These are phyloP conservation scores for Oreotrochilus melanogaster DNA, from an alignment of 2,113 vertebrate species.

Conservation along the genomic window DNA sequence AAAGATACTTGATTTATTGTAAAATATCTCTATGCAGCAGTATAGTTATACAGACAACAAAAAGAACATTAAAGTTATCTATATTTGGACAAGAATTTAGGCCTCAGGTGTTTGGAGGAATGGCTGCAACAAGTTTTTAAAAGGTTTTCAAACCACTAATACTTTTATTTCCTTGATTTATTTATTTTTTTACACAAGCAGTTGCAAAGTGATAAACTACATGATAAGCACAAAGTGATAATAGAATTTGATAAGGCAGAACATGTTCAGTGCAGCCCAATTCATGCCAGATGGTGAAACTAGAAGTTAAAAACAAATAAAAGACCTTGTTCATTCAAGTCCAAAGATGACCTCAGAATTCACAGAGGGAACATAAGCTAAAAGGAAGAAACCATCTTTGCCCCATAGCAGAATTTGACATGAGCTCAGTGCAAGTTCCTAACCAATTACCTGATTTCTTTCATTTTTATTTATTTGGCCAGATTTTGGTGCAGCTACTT, in stretches of 20 bases:
- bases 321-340: not conserved
- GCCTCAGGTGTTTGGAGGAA: constrained; percentile 12
- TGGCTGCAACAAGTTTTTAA: constrained; percentile 26
- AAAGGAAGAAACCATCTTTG: not conserved
- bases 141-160: constrained; percentile 34
- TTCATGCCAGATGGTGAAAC: constrained; percentile 21
- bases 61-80: not conserved
- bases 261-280: not conserved
- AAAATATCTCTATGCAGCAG: not conserved
- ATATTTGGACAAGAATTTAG: not conserved
- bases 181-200: constrained; percentile 7
- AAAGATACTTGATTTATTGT: not conserved
- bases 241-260: constrained; percentile 53
- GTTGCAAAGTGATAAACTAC: constrained; percentile 9
- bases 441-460: not conserved
- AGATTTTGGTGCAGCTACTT: not conserved
- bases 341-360: not conserved
- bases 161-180: constrained; percentile 39
- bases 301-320: constrained; percentile 26
- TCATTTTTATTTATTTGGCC: not conserved
- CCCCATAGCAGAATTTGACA: not conserved
- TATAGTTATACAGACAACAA: not conserved
- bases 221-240: constrained; percentile 36
- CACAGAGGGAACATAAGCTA: not conserved
- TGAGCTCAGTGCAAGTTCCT: not conserved